phyloP scores from a whole-genome alignment of 2,888 invertebrate genomes.

The Ethmia dodecea region DNA sequence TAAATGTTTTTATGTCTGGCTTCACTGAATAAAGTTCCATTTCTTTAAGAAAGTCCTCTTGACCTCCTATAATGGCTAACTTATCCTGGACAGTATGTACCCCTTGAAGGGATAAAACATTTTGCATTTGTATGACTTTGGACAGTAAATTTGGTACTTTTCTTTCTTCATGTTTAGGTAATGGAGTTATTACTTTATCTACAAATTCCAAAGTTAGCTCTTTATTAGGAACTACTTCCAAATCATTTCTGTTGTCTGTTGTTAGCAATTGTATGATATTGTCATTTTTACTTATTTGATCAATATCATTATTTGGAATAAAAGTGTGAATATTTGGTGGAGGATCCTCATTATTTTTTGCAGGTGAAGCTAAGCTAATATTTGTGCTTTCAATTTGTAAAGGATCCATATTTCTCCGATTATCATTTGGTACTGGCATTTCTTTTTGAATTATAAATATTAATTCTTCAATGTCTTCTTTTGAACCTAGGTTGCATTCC shows the following conservation, averaged over 20 bases:
- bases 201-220: slow-evolving; percentile 29
- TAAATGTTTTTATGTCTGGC: slow-evolving; percentile 89
- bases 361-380: not conserved
- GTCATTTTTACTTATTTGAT: not conserved
- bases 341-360: not conserved
- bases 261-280: not conserved
- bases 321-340: not conserved
- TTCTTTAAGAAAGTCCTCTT: slow-evolving; percentile 83
- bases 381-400: slow-evolving; percentile 15
- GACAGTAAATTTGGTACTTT: slow-evolving; percentile 82
- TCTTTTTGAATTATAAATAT: slow-evolving; percentile 46
- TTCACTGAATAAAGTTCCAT: slow-evolving; percentile 82
- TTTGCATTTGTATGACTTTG: slow-evolving; percentile 76
- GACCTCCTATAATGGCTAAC: slow-evolving; percentile 88
- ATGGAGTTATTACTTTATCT: slow-evolving; percentile 20
- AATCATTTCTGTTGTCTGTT: slow-evolving; percentile 10
- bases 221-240: slow-evolving; percentile 14
- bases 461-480: slow-evolving; percentile 75
- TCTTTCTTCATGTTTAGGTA: slow-evolving; percentile 21
- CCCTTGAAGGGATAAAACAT: slow-evolving; percentile 77
- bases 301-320: not conserved
- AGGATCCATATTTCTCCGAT: too few relatives aligned
- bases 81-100: slow-evolving; percentile 80
- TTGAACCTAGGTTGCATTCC: slow-evolving; percentile 88
- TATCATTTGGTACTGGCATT: slow-evolving; percentile 20